Conservation (phyloP, 2,113 vertebrate genomes). For the Anthoscopus minutus region DNA sequence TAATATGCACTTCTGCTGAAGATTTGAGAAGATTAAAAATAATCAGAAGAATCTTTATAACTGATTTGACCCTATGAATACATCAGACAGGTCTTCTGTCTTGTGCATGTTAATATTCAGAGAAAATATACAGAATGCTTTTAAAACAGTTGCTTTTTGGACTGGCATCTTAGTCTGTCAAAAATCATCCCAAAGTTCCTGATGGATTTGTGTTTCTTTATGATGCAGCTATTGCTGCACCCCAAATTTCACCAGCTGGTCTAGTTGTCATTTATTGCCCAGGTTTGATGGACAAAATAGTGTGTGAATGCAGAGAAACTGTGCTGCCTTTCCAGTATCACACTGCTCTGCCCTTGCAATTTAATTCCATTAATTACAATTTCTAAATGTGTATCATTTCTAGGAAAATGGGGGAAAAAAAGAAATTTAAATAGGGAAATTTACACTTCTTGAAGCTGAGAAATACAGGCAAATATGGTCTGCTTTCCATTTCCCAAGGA, state of each 20-base stretch:
- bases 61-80: neutral
- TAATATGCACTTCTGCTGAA: neutral
- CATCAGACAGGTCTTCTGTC: neutral
- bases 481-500: constrained; percentile 16
- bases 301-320: neutral
- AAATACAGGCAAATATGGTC: neutral
- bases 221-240: neutral
- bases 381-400: neutral
- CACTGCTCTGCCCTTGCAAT: neutral
- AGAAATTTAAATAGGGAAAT: neutral
- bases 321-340: neutral
- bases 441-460: neutral
- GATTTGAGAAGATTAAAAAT: neutral
- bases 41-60: neutral
- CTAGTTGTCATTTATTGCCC: neutral
- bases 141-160: neutral
- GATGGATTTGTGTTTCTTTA: neutral
- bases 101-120: neutral
- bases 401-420: neutral
- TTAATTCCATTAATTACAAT: neutral
- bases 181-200: neutral
- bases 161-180: neutral
- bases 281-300: neutral
- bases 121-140: neutral
- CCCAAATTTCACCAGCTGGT: neutral